These are phyloP conservation scores for Eolophus roseicapilla DNA, from an alignment of 2,113 vertebrate genomes.

Conservation along the genomic window DNA sequence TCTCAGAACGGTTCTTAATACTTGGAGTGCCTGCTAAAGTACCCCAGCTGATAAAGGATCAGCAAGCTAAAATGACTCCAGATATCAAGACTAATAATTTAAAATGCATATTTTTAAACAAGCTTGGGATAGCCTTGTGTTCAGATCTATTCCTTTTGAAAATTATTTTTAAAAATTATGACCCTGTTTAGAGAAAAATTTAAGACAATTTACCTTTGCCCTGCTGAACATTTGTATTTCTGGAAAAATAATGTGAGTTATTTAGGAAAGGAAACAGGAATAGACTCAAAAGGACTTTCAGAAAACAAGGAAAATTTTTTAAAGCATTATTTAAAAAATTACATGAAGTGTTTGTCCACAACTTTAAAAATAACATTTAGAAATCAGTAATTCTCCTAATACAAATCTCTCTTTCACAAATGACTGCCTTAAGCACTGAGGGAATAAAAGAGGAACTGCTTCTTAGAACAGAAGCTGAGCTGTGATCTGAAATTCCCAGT, in stretches of 20 bases:
- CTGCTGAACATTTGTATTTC: not conserved
- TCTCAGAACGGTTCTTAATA: not conserved
- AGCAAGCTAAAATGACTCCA: not conserved
- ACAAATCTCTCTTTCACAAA: not conserved
- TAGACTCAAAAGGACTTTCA: not conserved
- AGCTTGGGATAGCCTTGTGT: not conserved
- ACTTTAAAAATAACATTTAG: conserved; percentile 40
- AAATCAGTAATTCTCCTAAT: not conserved
- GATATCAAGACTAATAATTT: not conserved
- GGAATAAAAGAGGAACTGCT: not conserved
- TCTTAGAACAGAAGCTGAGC: not conserved
- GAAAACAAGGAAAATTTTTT: conserved; percentile 44
- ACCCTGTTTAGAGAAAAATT: not conserved
- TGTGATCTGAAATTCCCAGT: not conserved
- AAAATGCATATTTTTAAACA: not conserved
- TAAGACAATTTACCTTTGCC: not conserved
- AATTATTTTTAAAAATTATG: not conserved
- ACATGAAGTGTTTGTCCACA: not conserved
- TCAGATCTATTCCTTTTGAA: not conserved
- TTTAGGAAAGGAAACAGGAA: not conserved
- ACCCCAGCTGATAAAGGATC: not conserved
- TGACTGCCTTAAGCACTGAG: not conserved
- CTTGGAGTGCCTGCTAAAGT: not conserved
- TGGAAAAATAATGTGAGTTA: not conserved
- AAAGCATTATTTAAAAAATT: not conserved